Base-by-base conservation (phyloP, 2,888 invertebrate genomes). In the Ernsta delagoae region DNA sequence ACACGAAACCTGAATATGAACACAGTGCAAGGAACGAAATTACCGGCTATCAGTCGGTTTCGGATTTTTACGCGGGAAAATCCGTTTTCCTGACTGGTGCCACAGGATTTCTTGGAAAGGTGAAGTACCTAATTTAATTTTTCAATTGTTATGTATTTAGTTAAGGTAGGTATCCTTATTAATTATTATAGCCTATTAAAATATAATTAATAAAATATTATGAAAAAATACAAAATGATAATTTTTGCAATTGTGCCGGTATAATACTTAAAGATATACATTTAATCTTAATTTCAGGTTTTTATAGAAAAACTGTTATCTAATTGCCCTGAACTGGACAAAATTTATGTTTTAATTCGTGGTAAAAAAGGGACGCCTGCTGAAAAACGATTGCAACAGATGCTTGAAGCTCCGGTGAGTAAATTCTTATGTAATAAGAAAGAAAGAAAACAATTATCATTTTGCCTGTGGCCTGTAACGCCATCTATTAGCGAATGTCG, bases 241-340 rank as follows among this genome's bases (percentile, higher is more conserved):
- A 24, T n/a, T n/a, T 24, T 24, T 1, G 24, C 24, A 24, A 24
- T 24, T 24, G 24, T 24, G 24, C 1, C 24, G 24, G 24, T 1
- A 24, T 24, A 1, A 24, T 24, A 24, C 24, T 24, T 24, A 24
- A 24, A 24, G 24, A n/a, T n/a, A n/a, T n/a, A n/a, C n/a, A n/a
- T n/a, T n/a, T n/a, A n/a, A n/a, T n/a, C n/a, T n/a, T 11, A 7
- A 50, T 67, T 73, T 68, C 70, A 95, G 96, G 96, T 97, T n/a
- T 90, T 97, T 59, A 94, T 97, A 59, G 97, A 97, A 86, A 97
- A 97, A 86, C 86, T 97, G 62, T 88, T 97, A 11, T 94, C 96
- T 76, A 95, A 96, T 74, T 96, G 97, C 86, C 95, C 96, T 45
- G 95, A 95, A 54, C 92, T 97, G 72, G 94, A 94, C 74, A 95